Evolutionary conservation across 2,113 vertebrate genomes (phyloP).

Genomic region (Struthio camelus): DNA sequence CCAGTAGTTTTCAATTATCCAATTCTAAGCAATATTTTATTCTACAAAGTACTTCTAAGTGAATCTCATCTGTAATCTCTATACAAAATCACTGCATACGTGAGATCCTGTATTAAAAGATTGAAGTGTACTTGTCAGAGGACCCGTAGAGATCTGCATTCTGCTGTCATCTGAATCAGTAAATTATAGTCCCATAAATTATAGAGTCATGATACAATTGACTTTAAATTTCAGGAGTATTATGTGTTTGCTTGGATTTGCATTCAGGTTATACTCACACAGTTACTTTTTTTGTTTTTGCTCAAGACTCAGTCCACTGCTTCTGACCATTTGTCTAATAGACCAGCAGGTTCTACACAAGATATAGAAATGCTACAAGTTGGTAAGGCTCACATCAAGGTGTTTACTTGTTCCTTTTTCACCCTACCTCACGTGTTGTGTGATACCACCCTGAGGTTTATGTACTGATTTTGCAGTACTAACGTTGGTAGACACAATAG

Average conservation of each 20-base stretch:
- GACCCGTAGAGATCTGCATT: background rate
- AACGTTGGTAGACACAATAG: background rate
- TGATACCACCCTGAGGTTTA: background rate
- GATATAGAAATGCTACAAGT: constrained; percentile 46
- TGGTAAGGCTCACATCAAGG: constrained; percentile 60
- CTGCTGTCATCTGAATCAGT: background rate
- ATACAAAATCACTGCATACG: background rate
- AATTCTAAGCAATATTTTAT: too few species aligned
- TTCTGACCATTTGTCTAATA: background rate
- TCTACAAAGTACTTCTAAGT: too few species aligned
- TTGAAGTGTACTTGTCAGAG: background rate
- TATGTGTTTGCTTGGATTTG: background rate
- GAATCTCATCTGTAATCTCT: too few species aligned
- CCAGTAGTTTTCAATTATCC: too few species aligned
- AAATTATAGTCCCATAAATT: background rate
- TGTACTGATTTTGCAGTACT: background rate
- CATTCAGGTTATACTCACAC: background rate
- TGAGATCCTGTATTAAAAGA: background rate
- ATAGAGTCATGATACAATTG: background rate
- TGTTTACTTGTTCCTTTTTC: background rate
- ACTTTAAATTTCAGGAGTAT: background rate
- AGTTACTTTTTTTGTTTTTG: background rate
- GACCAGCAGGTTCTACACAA: background rate
- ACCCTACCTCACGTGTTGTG: background rate
- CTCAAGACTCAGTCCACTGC: constrained; percentile 48